Percentiles rank a stretch among this genome's conserved stretches.
Conservation (phyloP, 2,113 vertebrate species). For the Eptesicus fuscus region DNA sequence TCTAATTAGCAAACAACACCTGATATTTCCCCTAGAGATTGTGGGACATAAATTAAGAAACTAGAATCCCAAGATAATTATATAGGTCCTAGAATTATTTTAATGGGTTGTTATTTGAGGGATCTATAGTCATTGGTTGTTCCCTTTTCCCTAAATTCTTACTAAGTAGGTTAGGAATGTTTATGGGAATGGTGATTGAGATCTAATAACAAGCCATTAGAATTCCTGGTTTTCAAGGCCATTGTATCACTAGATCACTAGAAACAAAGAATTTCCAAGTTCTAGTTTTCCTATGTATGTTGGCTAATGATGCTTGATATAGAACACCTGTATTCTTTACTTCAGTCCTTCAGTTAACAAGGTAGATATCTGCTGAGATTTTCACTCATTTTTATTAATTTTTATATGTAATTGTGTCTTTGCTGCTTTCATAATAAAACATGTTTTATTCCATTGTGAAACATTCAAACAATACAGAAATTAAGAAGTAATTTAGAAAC, state of each 20-base stretch:
- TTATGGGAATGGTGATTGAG: background rate
- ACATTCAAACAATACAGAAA: background rate
- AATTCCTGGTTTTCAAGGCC: background rate
- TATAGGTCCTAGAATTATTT: background rate
- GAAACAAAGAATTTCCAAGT: constrained; percentile 3
- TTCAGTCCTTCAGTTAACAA: background rate
- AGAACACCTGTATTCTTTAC: background rate
- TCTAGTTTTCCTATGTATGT: constrained; percentile 28
- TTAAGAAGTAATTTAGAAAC: constrained; percentile 16
- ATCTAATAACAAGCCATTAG: background rate
- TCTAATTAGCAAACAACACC: constrained; percentile 39
- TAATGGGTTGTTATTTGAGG: constrained; percentile 31
- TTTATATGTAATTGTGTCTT: constrained; percentile 13
- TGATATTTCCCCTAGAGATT: background rate
- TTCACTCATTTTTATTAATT: background rate
- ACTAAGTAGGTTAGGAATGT: background rate
- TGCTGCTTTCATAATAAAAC: background rate
- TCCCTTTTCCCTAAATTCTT: constrained; percentile 20
- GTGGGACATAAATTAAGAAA: background rate
- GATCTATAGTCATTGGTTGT: background rate
- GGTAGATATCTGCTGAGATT: background rate
- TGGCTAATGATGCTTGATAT: background rate
- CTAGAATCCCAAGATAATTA: constrained; percentile 14
- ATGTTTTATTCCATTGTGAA: background rate
- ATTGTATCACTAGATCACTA: background rate